These are phyloP conservation scores for Myocastor coypus DNA, from an alignment of 2,113 vertebrate species.

Conservation along the genomic window DNA sequence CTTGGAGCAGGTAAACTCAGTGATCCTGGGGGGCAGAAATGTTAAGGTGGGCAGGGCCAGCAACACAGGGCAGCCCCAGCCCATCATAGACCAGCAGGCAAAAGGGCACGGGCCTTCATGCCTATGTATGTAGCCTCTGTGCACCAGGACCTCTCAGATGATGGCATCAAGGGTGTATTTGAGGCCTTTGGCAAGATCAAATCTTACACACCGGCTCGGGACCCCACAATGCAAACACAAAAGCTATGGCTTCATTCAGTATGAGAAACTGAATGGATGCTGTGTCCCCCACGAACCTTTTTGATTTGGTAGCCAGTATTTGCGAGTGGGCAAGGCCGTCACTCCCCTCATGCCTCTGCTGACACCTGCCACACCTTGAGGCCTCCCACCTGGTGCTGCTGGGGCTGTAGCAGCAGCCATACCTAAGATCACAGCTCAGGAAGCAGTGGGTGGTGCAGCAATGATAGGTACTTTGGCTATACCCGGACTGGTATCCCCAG, in stretches of 20 bases:
- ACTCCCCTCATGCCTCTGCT: constrained; percentile 96
- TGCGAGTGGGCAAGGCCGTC: constrained; percentile 95
- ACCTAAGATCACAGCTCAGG: constrained; percentile 97
- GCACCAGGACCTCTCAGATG: constrained; percentile 97
- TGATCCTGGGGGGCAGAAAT: constrained; percentile 98
- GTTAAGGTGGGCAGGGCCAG: constrained; percentile 99
- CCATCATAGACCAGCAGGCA: constrained; percentile 98
- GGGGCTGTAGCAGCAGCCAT: constrained; percentile 95
- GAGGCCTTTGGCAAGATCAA: constrained; percentile 99
- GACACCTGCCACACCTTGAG: constrained; percentile 93
- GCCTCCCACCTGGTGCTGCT: constrained; percentile 94
- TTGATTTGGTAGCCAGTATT: constrained; percentile 97
- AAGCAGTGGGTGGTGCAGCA: constrained; percentile 97
- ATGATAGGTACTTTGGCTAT: constrained; percentile 95
- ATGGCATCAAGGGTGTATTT: constrained; percentile 99
- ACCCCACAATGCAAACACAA: constrained; percentile 98
- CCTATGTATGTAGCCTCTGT: constrained; percentile 98
- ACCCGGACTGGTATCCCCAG: constrained; percentile 89
- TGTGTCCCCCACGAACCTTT: constrained; percentile 99
- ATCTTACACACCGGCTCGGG: constrained; percentile 95
- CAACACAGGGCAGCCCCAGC: constrained; percentile 98
- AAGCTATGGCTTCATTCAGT: constrained; percentile 98
- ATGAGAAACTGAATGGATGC: constrained; percentile 98
- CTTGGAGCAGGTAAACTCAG: constrained; percentile 99
- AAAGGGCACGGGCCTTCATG: constrained; percentile 97